Evolutionary conservation across 2,797 vertebrate species (phyloP).

Genomic region (Malacoctenus gilli): DNA sequence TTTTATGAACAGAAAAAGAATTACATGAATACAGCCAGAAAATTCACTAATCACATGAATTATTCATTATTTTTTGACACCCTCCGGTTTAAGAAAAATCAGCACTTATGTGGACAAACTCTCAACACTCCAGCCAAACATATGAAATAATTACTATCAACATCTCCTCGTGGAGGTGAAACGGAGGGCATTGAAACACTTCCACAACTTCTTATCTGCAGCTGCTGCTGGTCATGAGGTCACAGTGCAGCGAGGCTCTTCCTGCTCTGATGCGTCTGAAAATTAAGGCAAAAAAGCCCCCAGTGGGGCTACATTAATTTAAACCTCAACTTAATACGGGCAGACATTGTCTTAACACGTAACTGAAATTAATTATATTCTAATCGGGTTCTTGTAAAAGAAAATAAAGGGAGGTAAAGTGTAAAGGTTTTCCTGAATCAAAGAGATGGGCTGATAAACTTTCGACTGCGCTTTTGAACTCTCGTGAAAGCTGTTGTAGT

Average conservation of each 20-base stretch:
- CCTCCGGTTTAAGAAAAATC: no score
- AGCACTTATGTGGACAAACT: no score
- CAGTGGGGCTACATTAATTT: conserved; percentile 23
- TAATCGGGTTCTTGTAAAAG: conserved; percentile 13
- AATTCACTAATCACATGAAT: no score
- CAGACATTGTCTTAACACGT: conserved; percentile 15
- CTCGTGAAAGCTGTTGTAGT: background rate
- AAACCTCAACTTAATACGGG: conserved; percentile 28
- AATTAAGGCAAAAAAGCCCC: conserved; percentile 32
- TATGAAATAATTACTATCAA: background rate
- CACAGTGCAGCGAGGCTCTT: conserved; percentile 5
- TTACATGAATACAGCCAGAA: no score
- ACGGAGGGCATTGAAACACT: background rate
- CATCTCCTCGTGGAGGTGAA: background rate
- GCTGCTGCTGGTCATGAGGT: background rate
- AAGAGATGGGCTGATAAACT: background rate
- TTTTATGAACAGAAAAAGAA: no score
- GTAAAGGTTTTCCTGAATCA: conserved; percentile 6
- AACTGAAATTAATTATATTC: conserved; percentile 23
- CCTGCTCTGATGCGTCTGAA: conserved; percentile 23
- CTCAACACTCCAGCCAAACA: background rate
- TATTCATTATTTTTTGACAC: no score
- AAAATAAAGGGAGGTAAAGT: background rate
- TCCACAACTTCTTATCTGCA: conserved; percentile 22
- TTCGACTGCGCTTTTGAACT: background rate